Evolutionary conservation across 2,797 vertebrate genomes (phyloP), one percentile per base, ranked within the genome.

Genomic region (Coregonus suidteri): DNA sequence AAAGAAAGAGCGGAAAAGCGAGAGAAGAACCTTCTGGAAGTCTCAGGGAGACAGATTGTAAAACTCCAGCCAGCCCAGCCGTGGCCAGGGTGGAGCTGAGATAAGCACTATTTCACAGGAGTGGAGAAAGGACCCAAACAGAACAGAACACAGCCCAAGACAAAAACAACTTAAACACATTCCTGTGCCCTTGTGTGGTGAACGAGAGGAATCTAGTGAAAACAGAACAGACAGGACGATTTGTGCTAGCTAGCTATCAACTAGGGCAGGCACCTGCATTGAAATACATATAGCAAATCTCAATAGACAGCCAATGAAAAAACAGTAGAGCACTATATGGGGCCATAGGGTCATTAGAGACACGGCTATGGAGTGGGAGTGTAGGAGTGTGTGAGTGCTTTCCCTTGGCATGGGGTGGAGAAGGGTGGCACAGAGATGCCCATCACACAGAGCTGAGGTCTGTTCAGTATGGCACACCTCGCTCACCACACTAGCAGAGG

Each of bases 391-490:
- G 35, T 31, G 35, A 30, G 53, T n/a, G 31, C 25, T 2, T 18
- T 25, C 41, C 34, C 4, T 9, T 34, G 7, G 13, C 72, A 73
- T 14, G 30, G 18, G 16, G 31, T 25, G 18, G 20, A 30, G 62
- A 65, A 70, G 52, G 72, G 79, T 79, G 78, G 83, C 80, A 83
- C 82, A 84, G 77, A 16, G 82, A 77, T 76, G 76, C 86, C 72
- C 56, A 80, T 91, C 91, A 89, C 88, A 91, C 92, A 88, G 92
- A 88, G 92, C 18, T 71, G 70, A 89, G 90, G 88, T 91, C 91
- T 92, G 92, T 89, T 82, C n/a, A 79, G 84, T 73, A 82, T 87
- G 87, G 86, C 69, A 51, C 7, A 25, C 18, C 1, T 31, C 31
- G 6, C 88, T 86, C 91, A 87, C 88, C 85, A 82, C 79, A 84